phyloP scores from a whole-genome alignment of 2,113 vertebrate species.

The Phaetusa simplex region DNA sequence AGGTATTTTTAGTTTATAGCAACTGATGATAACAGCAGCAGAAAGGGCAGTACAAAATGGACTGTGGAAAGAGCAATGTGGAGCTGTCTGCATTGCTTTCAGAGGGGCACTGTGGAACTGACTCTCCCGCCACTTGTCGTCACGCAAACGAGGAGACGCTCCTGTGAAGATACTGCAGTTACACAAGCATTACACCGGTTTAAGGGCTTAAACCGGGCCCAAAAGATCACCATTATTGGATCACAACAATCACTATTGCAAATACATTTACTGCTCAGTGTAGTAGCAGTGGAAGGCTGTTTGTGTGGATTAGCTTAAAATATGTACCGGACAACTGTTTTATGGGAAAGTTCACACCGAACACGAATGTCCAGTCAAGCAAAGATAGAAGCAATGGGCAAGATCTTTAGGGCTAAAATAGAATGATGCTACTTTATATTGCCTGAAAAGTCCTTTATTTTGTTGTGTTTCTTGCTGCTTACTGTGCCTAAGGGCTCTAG shows the following conservation, averaged over 20 bases:
- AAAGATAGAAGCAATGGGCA: neutral
- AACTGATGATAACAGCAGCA: neutral
- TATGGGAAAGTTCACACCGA: neutral
- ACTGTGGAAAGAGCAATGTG: neutral
- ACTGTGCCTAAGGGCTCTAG: neutral
- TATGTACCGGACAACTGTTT: neutral
- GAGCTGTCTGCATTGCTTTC: neutral
- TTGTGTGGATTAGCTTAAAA: neutral
- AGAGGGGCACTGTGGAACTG: neutral
- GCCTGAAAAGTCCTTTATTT: neutral
- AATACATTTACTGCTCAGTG: neutral
- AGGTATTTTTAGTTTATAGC: neutral
- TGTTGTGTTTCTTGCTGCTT: neutral
- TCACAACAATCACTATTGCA: neutral
- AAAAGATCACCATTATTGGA: neutral
- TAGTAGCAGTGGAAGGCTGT: neutral
- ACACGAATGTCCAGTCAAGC: neutral
- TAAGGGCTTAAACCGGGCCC: neutral
- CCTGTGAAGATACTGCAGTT: neutral
- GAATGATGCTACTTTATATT: neutral
- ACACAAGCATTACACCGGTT: neutral
- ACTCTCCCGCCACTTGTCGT: neutral
- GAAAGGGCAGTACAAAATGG: neutral
- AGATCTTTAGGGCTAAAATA: neutral
- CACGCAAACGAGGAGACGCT: neutral